These are phyloP conservation scores for Nyctibius bracteatus DNA, from an alignment of 2,113 vertebrate species.

Conservation along the genomic window DNA sequence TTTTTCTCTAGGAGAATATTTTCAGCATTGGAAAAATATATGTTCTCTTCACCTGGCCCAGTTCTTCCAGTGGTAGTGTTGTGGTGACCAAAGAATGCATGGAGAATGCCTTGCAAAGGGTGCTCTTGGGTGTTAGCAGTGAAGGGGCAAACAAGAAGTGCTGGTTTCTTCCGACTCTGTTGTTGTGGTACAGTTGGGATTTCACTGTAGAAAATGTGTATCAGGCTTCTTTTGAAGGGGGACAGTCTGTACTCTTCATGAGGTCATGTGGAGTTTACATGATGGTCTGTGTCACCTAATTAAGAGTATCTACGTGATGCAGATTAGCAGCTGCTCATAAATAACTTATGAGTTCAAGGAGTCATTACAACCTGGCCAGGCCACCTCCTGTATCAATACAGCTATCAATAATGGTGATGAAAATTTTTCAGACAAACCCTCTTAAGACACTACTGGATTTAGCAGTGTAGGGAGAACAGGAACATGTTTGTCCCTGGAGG, in stretches of 20 bases:
- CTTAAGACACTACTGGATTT: slow-evolving; percentile 12
- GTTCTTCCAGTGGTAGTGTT: neutral
- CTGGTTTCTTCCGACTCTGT: neutral
- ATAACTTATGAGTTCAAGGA: slow-evolving; percentile 10
- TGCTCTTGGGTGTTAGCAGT: neutral
- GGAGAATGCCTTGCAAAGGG: neutral
- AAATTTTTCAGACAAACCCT: slow-evolving; percentile 8
- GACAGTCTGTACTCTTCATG: neutral
- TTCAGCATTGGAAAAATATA: neutral
- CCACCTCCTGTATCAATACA: slow-evolving; percentile 11
- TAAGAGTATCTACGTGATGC: accelerated
- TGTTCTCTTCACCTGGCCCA: neutral
- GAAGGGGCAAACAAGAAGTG: neutral
- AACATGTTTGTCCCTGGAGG: neutral
- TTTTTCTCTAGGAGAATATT: neutral
- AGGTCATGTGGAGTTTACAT: neutral
- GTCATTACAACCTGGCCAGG: neutral
- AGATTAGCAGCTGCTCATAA: slow-evolving; percentile 6
- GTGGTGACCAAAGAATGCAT: neutral
- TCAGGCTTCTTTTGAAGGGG: neutral
- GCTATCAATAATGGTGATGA: slow-evolving; percentile 15
- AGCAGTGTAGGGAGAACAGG: neutral
- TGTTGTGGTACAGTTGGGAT: neutral
- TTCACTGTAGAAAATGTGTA: neutral
- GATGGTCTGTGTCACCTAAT: neutral